Evolutionary conservation across 2,113 vertebrate species (phyloP).

Genomic region (Apodemus speciosus): DNA sequence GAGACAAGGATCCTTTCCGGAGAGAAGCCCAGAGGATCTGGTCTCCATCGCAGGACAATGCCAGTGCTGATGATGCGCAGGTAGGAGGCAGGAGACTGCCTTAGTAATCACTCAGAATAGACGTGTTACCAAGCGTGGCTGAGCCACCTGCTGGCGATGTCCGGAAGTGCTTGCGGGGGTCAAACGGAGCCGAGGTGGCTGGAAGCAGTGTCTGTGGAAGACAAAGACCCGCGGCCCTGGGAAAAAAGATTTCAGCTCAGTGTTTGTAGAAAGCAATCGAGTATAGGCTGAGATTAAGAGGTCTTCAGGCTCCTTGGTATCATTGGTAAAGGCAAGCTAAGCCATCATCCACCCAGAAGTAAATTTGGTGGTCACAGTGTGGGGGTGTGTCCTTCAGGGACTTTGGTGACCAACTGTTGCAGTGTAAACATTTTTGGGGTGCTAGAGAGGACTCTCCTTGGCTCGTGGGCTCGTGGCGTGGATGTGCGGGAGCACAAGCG

Average conservation of each 20-base stretch:
- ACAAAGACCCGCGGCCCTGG: neutral
- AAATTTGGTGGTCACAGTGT: neutral
- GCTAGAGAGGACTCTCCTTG: neutral
- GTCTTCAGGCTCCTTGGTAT: neutral
- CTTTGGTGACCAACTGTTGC: neutral
- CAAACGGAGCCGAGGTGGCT: no score
- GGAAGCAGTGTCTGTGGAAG: neutral
- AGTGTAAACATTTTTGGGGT: neutral
- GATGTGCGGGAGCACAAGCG: neutral
- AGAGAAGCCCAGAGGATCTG: neutral
- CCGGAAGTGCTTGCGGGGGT: neutral
- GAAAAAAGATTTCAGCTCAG: neutral
- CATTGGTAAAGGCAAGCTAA: neutral
- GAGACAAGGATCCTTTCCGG: neutral
- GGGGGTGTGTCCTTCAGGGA: neutral
- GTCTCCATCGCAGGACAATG: no score
- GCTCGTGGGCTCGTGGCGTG: neutral
- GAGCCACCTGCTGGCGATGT: slow-evolving; percentile 32
- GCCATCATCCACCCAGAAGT: neutral
- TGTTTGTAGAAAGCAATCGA: neutral
- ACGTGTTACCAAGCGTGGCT: neutral
- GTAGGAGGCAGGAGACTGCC: neutral
- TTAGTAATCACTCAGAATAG: neutral
- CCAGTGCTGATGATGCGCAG: neutral
- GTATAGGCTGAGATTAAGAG: neutral